Evolutionary conservation across 2,888 invertebrate species (phyloP).

Genomic region (Drosophila histrio): DNA sequence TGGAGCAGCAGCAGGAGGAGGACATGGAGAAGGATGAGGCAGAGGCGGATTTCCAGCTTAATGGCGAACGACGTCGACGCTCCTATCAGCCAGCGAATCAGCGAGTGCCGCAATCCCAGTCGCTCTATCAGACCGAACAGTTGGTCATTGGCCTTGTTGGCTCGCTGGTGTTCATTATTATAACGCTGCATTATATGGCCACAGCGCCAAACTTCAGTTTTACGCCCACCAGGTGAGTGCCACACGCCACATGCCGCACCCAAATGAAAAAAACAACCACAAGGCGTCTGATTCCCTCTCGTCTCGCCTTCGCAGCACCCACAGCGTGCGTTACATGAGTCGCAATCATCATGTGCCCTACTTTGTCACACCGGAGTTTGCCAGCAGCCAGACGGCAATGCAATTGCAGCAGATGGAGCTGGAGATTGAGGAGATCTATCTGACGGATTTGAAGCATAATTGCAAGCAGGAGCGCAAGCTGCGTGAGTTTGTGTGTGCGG

Average conservation of each 20-base stretch:
- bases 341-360: slow-evolving; percentile 93
- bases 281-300: background rate
- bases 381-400: slow-evolving; percentile 30
- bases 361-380: slow-evolving; percentile 96
- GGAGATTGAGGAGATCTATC: slow-evolving; percentile 58
- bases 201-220: slow-evolving; percentile 93
- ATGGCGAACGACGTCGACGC: slow-evolving; percentile 85
- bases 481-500: slow-evolving; percentile 68
- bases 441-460: slow-evolving; percentile 53
- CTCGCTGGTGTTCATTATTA: slow-evolving; percentile 92
- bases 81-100: slow-evolving; percentile 76
- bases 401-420: slow-evolving; percentile 48
- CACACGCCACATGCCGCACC: background rate
- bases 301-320: slow-evolving; percentile 43
- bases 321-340: slow-evolving; percentile 87
- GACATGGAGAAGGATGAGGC: slow-evolving; percentile 87
- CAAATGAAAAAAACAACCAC: no score
- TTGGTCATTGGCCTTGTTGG: slow-evolving; percentile 70
- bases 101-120: slow-evolving; percentile 71
- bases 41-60: slow-evolving; percentile 93
- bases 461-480: slow-evolving; percentile 63
- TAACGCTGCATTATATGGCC: slow-evolving; percentile 53
- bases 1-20: slow-evolving; percentile 96
- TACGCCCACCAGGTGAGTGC: slow-evolving; percentile 86
- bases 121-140: slow-evolving; percentile 64